Evolutionary conservation across 2,113 vertebrate genomes (phyloP), one percentile per base, ranked within the genome.

Genomic region (Hypocryptadius cinnamomeus): DNA sequence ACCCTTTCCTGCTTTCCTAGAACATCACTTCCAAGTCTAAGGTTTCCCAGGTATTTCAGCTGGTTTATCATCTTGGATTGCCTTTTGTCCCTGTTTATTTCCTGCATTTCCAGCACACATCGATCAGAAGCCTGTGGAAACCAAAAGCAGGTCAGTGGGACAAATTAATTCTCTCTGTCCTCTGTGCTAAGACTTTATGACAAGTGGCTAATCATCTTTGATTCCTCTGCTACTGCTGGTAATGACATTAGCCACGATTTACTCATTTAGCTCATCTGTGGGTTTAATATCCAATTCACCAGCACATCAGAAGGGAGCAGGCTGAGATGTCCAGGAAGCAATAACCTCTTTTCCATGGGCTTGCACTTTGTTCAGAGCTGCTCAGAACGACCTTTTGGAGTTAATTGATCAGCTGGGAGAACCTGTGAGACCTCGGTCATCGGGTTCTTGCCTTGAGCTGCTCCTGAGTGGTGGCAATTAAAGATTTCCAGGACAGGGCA

Each of bases 201-300:
- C 71, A 90, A 93, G 87, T 91, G 76, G 60, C 65, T 94, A 91
- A 95, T 93, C 79, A 90, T 87, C 79, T 90, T 50, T 88, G 89
- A 86, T 97, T 93, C 88, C 87, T 91, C 78, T 81, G 88, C 44
- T 79, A n/a, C 60, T 92, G 30, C 74, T 80, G 74, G 53, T 85
- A 89, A 77, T 92, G 70, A 82, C 82, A 79, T 94, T 85, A 88
- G 54, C 76, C 70, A 86, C 2, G 2, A 95, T 95, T 80, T 87
- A 78, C 86, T 95, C 76, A 79, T 91, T 95, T 91, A 85, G 65
- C 93, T 93, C 91, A 51, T 63, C 72, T 87, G n/a, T 88, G 85
- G 57, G 37, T 81, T 95, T 90, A 88, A 91, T 89, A 60, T 57
- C 72, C 51, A 81, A 87, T 87, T 78, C 72, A 48, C 17, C 64